Percentiles rank a stretch among this genome's conserved stretches.
Evolutionary conservation across 2,888 invertebrate genomes (phyloP).

Genomic region (Leptinotarsa rubiginosa): DNA sequence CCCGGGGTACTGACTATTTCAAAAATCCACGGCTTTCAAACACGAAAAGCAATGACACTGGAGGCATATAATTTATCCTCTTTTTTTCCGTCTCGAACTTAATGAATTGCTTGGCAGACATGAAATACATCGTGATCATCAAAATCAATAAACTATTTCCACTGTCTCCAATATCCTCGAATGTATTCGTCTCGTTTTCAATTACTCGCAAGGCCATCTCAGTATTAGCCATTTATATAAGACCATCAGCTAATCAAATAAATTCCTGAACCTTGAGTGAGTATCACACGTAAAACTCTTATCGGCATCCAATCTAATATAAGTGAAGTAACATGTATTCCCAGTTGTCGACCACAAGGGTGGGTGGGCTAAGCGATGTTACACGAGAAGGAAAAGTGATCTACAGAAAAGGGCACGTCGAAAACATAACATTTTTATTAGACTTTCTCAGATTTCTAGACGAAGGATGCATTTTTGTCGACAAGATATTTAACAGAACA

Average conservation of each 20-base stretch:
- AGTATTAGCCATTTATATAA: conserved; percentile 31
- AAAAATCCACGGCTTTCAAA: too few species aligned
- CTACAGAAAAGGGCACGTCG: too few species aligned
- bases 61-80: too few species aligned
- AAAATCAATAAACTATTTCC: not conserved
- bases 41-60: too few species aligned
- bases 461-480: too few species aligned
- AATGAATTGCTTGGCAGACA: not conserved
- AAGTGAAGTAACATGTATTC: conserved; percentile 26
- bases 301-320: conserved; percentile 21
- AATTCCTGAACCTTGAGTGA: conserved; percentile 15
- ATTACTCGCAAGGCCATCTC: conserved; percentile 39
- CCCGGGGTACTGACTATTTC: too few species aligned
- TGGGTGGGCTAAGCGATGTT: not conserved
- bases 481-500: too few species aligned
- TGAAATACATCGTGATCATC: not conserved
- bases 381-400: not conserved
- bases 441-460: too few species aligned
- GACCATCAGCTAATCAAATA: conserved; percentile 34
- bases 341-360: conserved; percentile 10
- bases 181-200: conserved; percentile 40
- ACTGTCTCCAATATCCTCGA: not conserved
- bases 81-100: too few species aligned
- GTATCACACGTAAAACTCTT: conserved; percentile 9
- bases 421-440: too few species aligned